Evolutionary conservation across 1,140 invertebrate species (phyloP), one percentile per base, ranked within the genome.

Genomic region (Papilio machaon): DNA sequence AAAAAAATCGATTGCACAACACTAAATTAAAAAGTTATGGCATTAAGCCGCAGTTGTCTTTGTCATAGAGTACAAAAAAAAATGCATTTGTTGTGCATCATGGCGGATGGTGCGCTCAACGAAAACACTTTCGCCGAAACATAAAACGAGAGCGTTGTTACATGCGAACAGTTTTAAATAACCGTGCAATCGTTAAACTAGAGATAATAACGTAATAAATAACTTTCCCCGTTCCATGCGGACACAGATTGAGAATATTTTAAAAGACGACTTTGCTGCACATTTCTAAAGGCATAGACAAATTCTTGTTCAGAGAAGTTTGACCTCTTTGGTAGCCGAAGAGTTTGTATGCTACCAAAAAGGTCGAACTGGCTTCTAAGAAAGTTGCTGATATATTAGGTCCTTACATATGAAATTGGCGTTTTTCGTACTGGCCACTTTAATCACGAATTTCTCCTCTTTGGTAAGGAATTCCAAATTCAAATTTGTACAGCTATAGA

Each of bases 131-230:
- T 78, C 76, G 76, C 76, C 76, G 76, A 78, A 78, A 78, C 76
- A 38, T 76, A 30, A 64, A 78, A 46, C 76, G 52, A 60, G 54
- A 60, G 7, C 52, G 35, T 78, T 43, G 15, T n/a, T 47, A 78
- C 76, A 78, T 78, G 76, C 76, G 76, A 78, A 64, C 76, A 60
- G 54, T 78, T 78, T 78, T 78, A 78, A 78, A 78, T 58, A 77
- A 60, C 75, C 75, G 75, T 77, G 75, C 75, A 43, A 77, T 77
- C 75, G 75, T 77, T 77, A 77, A 77, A 52, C 75, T 77, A 77
- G 75, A 77, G 75, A 77, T 77, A 54, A 77, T 77, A 77, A 77
- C 52, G 75, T 60, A 38, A 77, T 77, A 77, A 77, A 77, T 77
- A 60, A 77, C 75, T 77, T 77, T 77, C 75, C 17, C 75, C 35